Base-by-base conservation (phyloP, 2,888 invertebrate genomes). In the Cyclophora punctaria region DNA sequence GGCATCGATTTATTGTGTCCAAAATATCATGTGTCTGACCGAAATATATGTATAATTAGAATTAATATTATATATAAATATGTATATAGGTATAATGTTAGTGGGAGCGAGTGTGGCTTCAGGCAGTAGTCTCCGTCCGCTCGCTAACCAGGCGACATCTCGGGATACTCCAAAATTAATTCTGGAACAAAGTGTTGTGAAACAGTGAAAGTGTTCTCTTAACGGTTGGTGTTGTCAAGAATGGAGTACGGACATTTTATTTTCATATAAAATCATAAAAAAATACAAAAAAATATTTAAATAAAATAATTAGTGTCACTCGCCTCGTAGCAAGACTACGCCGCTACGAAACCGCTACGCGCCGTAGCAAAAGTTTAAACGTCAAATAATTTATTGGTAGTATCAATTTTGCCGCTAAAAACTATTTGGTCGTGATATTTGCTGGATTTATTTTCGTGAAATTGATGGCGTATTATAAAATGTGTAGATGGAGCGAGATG, bases 191-290 rank as follows among this genome's bases (percentile, higher is more conserved):
- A 59, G 69, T 70, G 76, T 72, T 75, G 75, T 78, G 77, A 74
- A 70, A 5, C 37, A 37, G 37, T 37, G 37, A 37, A 37, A 37
- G 37, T 37, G 37, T 5, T 37, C 37, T 37, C 5, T 37, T 37
- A 64, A 81, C 82, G 81, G 83, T 84, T 78, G 73, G 83, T 83
- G 83, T 72, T 75, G 64, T 64, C 55, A 44, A 66, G 71, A 68
- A 83, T 83, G 80, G 76, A 75, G 84, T 84, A 83, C 73, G 81
- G 71, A 66, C 20, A 64, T 68, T 74, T 71, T 75, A 59, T 62
- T 60, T 55, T 59, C 65, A 64, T 34, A 44, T 44, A 53, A 46
- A 45, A 20, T 20, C 20, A 20, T 20, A 20, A 20, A 20, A 20
- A 20, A 20, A 20, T 20, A 20, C 20, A 20, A 20, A 49, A 42